Percentiles rank a stretch among this genome's conserved stretches.
phyloP scores from a whole-genome alignment of 2,888 invertebrate species.

The Xestobium rufovillosum region DNA sequence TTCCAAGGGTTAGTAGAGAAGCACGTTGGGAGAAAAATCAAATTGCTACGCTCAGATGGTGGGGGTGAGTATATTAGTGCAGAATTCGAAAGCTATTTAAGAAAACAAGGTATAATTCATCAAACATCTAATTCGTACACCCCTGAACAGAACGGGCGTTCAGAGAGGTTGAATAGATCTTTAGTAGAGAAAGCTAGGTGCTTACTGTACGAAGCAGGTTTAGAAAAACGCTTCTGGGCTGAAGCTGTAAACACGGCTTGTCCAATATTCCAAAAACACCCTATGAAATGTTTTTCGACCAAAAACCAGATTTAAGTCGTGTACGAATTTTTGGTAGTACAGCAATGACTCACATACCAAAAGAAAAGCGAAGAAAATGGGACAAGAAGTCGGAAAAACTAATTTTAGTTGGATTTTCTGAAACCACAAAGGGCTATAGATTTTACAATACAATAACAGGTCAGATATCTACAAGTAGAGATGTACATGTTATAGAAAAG shows the following conservation, averaged over 20 bases:
- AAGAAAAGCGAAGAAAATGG: constrained; percentile 6
- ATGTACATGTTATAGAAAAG: constrained; percentile 6
- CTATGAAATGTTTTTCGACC: constrained; percentile 5
- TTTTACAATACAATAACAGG: constrained; percentile 8
- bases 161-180: constrained; percentile 7
- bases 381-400: constrained; percentile 10
- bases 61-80: background rate
- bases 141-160: constrained; percentile 3
- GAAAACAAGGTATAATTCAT: constrained; percentile 3
- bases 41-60: constrained; percentile 9
- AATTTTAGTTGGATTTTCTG: constrained; percentile 8
- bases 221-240: constrained; percentile 8
- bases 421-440: too few species aligned
- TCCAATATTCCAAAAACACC: background rate
- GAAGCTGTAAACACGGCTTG: constrained; percentile 8
- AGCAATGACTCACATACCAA: constrained; percentile 5
- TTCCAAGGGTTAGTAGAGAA: constrained; percentile 22
- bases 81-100: constrained; percentile 1
- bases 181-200: constrained; percentile 8
- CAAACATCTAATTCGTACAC: constrained; percentile 2
- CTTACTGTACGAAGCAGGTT: constrained; percentile 4
- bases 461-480: constrained; percentile 7
- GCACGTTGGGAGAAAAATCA: constrained; percentile 19
- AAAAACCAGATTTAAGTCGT: constrained; percentile 7
- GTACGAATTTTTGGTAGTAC: constrained; percentile 5